phyloP scores from a whole-genome alignment of 2,888 invertebrate genomes.

The Horisme vitalbata region DNA sequence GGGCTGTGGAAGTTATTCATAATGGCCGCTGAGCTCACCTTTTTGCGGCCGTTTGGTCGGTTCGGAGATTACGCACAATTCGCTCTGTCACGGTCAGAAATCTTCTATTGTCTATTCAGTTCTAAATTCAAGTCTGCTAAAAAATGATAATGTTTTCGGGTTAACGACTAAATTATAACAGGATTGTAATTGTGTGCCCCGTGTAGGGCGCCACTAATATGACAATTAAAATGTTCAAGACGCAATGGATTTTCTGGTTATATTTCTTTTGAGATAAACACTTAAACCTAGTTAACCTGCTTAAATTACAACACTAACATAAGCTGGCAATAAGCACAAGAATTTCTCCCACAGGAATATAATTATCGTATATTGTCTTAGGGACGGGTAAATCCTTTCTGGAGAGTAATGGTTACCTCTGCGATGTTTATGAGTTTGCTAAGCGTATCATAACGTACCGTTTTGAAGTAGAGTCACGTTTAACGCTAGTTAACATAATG shows the following conservation, averaged over 20 bases:
- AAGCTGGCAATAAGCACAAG: constrained; percentile 12
- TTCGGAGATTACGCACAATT: constrained; percentile 63
- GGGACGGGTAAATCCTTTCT: constrained; percentile 33
- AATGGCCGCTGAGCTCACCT: constrained; percentile 58
- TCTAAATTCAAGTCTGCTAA: background rate
- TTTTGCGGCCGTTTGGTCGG: constrained; percentile 51
- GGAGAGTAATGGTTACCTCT: constrained; percentile 33
- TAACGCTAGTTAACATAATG: constrained; percentile 8
- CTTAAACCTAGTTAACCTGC: too few species aligned
- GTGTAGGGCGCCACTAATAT: background rate
- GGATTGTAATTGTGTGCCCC: background rate
- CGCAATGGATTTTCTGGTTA: too few species aligned
- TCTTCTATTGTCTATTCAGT: constrained; percentile 15
- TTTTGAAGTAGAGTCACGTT: constrained; percentile 19
- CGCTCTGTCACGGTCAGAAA: constrained; percentile 39
- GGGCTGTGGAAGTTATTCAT: constrained; percentile 68
- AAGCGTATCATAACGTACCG: constrained; percentile 24
- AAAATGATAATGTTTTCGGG: too few species aligned
- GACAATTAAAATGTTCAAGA: too few species aligned
- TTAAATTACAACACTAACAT: background rate
- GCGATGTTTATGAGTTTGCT: constrained; percentile 31
- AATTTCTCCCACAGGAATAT: constrained; percentile 22
- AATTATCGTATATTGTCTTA: constrained; percentile 34
- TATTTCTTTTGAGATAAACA: too few species aligned
- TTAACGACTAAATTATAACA: too few species aligned